These are phyloP conservation scores for Stegostoma tigrinum DNA, from an alignment of 2,113 vertebrate genomes.

Conservation along the genomic window DNA sequence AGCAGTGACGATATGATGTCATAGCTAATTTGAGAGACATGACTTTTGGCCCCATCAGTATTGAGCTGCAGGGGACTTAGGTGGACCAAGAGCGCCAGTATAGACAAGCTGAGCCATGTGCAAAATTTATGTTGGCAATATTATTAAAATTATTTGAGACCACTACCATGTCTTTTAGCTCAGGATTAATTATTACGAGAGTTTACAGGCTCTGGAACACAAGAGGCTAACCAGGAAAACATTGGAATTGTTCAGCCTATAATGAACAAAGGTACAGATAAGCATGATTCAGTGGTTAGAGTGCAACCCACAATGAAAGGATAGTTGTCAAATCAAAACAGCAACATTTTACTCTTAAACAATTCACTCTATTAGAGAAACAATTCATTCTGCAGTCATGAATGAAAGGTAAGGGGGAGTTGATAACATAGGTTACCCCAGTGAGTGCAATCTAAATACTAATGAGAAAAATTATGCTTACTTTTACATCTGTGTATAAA, in stretches of 20 bases:
- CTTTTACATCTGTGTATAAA: background rate
- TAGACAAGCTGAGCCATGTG: no score
- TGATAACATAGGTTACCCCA: background rate
- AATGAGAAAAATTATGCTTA: background rate
- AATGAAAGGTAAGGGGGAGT: background rate
- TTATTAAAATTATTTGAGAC: no score
- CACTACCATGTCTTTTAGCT: no score
- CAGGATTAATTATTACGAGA: no score
- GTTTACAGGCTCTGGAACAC: background rate
- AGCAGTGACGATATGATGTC: no score
- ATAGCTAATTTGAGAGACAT: no score
- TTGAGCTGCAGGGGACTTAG: no score
- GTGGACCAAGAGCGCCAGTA: no score
- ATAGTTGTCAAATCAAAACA: background rate
- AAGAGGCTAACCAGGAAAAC: background rate
- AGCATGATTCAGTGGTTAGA: background rate
- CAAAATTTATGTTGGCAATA: no score
- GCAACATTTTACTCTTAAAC: background rate
- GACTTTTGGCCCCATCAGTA: no score
- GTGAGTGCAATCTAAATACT: background rate
- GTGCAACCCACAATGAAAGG: background rate
- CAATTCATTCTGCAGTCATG: background rate
- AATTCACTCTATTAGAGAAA: background rate
- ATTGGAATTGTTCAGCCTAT: background rate
- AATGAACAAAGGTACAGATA: background rate